Base-by-base conservation (phyloP, 2,113 vertebrate species). In the Nothobranchius furzeri region DNA sequence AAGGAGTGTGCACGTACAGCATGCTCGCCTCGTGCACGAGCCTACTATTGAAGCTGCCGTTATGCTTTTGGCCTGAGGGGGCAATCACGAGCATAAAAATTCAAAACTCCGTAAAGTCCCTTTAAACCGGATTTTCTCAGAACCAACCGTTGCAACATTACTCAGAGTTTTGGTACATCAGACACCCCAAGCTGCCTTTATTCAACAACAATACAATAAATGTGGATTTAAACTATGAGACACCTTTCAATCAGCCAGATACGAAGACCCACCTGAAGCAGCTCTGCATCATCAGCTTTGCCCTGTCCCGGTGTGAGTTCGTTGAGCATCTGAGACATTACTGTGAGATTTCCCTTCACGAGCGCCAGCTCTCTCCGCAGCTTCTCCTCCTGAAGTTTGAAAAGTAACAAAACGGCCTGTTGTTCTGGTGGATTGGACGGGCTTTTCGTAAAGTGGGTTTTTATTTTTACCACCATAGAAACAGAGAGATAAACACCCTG, bases 251-350 rank as follows among this genome's bases (percentile, higher is more conserved):
- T 20, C 20, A 20, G 20, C 20, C 20, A 20, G 20, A 20, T 20
- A 20, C 20, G 30, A 30, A 30, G 30, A 76, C 88, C 50, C 60
- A 98, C 97, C 90, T 98, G 94, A 5, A 99, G 92, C 58, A 99
- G 93, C 68, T 97, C 94, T 60, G 93, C 74, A 64, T 99, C 98
- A 0, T 96, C 94, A 4, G 85, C 87, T 36, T 93, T 84, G 0
- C 90, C 90, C 82, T 96, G 94, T 70, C 95, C 93, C 0, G 96
- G 96, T 12, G 87, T 92, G 12, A 98, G 74, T 82, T 98, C 95
- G 0, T 95, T 96, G 80, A 99, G 73, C 95, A 99, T 97, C 84
- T 98, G 96, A 0, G 95, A 96, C 96, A 99, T 98, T 57, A 99
- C 96, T 12, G 90, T 93, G 56, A 96, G 91, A 11, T 99, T 99